Conservation (phyloP, 2,888 invertebrate species). For the Lapara coniferarum region DNA sequence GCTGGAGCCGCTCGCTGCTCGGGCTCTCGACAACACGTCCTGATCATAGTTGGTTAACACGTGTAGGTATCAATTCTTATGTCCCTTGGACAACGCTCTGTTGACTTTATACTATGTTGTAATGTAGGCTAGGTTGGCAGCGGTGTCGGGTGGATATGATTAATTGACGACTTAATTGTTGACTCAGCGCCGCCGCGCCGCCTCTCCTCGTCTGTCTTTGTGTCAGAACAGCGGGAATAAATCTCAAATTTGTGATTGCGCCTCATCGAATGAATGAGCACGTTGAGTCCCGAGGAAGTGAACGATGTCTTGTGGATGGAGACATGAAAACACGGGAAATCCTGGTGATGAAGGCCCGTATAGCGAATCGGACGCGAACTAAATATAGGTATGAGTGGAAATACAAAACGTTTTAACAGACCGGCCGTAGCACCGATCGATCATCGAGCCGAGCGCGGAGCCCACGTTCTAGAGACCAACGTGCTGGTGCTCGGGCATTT, state of each 20-base stretch:
- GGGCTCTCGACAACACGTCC: not conserved
- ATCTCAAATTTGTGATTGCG: not conserved
- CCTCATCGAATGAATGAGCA: not conserved
- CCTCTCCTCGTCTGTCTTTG: not conserved
- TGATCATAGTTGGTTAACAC: not conserved
- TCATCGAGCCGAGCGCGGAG: not conserved
- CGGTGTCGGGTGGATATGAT: conserved; percentile 29
- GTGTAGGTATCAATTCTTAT: conserved; percentile 3
- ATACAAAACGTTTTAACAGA: not conserved
- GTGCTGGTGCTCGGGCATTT: conserved; percentile 4
- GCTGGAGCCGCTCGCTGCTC: not conserved
- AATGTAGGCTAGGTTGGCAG: conserved; percentile 1
- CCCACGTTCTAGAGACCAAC: not conserved
- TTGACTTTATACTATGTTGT: not conserved
- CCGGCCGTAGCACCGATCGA: not conserved
- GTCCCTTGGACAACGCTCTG: not conserved
- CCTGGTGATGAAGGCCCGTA: not conserved
- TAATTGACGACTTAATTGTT: conserved; percentile 30
- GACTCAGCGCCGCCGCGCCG: conserved; percentile 21
- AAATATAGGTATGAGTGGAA: not conserved
- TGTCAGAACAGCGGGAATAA: not conserved
- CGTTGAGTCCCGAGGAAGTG: not conserved
- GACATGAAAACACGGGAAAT: not conserved
- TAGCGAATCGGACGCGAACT: not conserved
- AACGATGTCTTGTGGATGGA: not conserved